phyloP scores from a whole-genome alignment of 2,113 vertebrate species.

The Canis aureus region DNA sequence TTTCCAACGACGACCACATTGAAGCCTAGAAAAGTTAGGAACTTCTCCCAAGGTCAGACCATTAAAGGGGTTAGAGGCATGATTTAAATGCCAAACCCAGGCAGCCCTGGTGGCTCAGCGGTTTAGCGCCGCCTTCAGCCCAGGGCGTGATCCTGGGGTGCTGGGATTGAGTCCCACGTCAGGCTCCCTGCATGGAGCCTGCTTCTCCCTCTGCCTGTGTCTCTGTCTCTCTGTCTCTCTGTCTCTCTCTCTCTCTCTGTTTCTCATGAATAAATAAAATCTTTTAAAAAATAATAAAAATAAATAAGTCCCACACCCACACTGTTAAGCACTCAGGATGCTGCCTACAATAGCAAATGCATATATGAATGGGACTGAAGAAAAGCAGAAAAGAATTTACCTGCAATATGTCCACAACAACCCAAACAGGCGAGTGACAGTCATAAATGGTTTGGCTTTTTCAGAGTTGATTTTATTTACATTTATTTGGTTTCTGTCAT shows the following conservation, averaged over 20 bases:
- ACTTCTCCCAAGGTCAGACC: not conserved
- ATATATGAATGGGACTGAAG: not conserved
- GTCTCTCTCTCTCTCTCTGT: no score
- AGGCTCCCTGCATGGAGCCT: no score
- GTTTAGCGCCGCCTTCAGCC: no score
- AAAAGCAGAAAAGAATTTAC: not conserved
- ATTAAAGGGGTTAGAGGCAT: not conserved
- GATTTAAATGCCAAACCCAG: conserved; percentile 1
- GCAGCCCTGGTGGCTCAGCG: no score
- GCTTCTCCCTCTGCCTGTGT: no score
- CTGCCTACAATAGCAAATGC: not conserved
- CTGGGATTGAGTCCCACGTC: no score
- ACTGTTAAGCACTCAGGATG: not conserved
- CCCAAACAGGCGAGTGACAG: not conserved
- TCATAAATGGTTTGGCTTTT: not conserved
- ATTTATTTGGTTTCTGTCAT: not conserved
- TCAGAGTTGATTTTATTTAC: conserved; percentile 17
- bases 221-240: no score
- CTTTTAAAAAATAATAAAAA: no score
- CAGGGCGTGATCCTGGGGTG: no score
- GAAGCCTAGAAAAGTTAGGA: not conserved
- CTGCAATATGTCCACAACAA: not conserved
- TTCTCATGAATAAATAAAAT: no score
- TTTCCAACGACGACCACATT: not conserved
- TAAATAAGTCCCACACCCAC: not conserved